Conservation (phyloP, 2,888 invertebrate species). For the Amiota mariae region DNA sequence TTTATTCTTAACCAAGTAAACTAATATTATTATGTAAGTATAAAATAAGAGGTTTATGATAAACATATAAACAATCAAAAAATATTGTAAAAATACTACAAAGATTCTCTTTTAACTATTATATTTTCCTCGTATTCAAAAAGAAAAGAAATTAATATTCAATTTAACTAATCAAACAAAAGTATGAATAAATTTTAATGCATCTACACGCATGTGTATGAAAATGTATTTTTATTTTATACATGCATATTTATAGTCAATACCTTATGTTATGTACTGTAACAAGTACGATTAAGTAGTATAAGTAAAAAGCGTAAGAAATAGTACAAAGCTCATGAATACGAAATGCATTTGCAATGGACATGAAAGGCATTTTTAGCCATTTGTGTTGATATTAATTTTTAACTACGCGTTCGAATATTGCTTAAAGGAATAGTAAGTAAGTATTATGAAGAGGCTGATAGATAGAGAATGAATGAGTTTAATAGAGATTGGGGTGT, state of each 20-base stretch:
- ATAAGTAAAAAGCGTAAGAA: neutral
- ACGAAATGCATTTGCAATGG: neutral
- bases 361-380: slow-evolving; percentile 17
- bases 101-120: slow-evolving; percentile 1
- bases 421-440: slow-evolving; percentile 7
- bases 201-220: too few species aligned
- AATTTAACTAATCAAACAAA: slow-evolving; percentile 22
- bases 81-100: neutral
- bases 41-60: too few species aligned
- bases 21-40: too few species aligned
- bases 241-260: too few species aligned
- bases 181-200: slow-evolving; percentile 27
- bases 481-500: too few species aligned
- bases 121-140: too few species aligned
- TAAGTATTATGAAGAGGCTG: too few species aligned
- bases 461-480: too few species aligned
- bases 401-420: slow-evolving; percentile 30
- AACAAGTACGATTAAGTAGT: too few species aligned
- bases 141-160: slow-evolving; percentile 20
- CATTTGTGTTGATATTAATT: slow-evolving; percentile 30
- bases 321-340: slow-evolving; percentile 19
- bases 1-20: too few species aligned
- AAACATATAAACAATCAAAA: slow-evolving; percentile 7
- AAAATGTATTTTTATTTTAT: too few species aligned
- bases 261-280: too few species aligned